Base-by-base conservation (phyloP, 2,888 invertebrate genomes). In the Oscheius onirici region DNA sequence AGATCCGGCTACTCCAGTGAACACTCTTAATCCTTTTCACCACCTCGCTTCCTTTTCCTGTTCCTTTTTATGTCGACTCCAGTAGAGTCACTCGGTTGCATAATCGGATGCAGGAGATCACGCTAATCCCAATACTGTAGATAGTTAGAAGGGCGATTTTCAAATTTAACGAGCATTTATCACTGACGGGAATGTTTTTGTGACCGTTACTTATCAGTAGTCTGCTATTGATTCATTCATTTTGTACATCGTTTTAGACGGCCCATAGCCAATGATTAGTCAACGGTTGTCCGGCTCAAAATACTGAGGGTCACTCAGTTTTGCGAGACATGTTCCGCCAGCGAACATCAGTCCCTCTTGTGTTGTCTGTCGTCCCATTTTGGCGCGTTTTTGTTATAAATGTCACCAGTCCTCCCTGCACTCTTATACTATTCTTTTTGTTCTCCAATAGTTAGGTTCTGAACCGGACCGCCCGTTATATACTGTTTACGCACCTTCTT, bases 401-500 rank as follows among this genome's bases (percentile, higher is more conserved):
- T 46, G 34, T 34, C 34, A 34, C 34, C 34, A 34, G 34, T 34
- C 34, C 34, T n/a, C n/a, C n/a, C n/a, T n/a, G n/a, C 8, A n/a
- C 52, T 15, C n/a, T 24, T 24, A 20, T 55, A 55, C 26, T 17
- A 26, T 24, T 26, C 24, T n/a, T 26, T 55, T 26, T 11, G 2
- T 55, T 34, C 24, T 24, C 22, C 26, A 55, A 55, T 11, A 40
- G 40, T n/a, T 22, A 17, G 41, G 17, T 24, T 49, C 20, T 22
- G 49, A 63, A 46, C 63, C 28, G 49, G 26, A 11, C 28, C 10
- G 24, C 63, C 49, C 28, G 55, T 15, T 49, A 34, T 46, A 28
- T 49, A 63, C 63, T 63, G 34, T 63, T 63, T 63, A 63, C 63
- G 49, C 63, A 49, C 46, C 63, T 46, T 63, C 63, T 63, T 63